These are phyloP conservation scores for Pterocles gutturalis DNA, from an alignment of 2,113 vertebrate genomes.

Conservation along the genomic window DNA sequence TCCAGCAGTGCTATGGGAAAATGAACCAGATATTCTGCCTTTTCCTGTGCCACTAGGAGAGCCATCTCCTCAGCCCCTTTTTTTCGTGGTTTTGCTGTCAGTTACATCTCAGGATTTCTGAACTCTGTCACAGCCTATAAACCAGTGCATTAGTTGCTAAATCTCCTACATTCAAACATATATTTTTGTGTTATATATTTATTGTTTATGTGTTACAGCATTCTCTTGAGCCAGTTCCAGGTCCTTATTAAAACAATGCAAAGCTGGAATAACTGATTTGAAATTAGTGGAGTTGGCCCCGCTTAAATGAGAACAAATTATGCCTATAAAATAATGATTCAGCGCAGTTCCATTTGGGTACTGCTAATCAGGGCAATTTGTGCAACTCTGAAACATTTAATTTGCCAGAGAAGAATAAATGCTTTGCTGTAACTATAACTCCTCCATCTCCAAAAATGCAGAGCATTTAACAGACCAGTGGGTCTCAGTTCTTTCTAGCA, in stretches of 20 bases:
- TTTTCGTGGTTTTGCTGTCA: background rate
- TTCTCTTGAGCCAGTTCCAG: background rate
- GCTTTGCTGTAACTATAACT: background rate
- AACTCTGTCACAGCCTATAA: background rate
- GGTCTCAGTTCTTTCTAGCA: background rate
- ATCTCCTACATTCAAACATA: background rate
- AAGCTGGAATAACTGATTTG: background rate
- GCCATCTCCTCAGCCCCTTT: background rate
- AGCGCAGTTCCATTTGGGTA: background rate
- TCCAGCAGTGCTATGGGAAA: background rate
- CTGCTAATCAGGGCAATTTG: background rate
- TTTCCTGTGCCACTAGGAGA: background rate
- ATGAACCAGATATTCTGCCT: background rate
- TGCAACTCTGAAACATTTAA: background rate
- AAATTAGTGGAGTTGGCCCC: background rate
- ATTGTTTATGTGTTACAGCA: background rate
- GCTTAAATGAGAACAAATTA: background rate
- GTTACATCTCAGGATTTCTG: background rate
- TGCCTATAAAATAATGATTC: background rate
- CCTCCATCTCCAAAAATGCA: background rate
- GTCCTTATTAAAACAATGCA: background rate
- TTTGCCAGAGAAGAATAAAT: conserved; percentile 1
- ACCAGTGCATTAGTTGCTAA: background rate
- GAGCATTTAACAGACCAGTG: background rate
- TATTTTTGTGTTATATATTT: background rate